Evolutionary conservation across 2,797 vertebrate species (phyloP).

Genomic region (Enoplosus armatus): DNA sequence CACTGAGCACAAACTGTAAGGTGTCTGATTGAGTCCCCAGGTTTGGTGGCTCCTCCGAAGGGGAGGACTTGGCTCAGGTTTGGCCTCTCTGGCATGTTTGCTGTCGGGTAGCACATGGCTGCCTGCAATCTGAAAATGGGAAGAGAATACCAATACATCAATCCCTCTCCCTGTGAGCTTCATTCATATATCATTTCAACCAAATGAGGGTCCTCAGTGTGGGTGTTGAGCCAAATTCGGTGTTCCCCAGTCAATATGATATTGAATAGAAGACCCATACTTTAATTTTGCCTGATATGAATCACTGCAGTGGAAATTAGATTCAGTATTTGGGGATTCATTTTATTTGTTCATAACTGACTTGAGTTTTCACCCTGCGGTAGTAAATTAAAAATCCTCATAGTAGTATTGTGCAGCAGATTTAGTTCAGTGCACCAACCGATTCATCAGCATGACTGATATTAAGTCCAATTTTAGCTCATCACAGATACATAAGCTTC

Average conservation of each 20-base stretch:
- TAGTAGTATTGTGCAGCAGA: background rate
- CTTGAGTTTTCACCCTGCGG: constrained; percentile 32
- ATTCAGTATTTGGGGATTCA: constrained; percentile 44
- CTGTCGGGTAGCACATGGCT: constrained; percentile 28
- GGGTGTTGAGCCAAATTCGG: constrained; percentile 53
- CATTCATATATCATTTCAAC: constrained; percentile 49
- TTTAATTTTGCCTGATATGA: constrained; percentile 46
- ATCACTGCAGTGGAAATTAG: constrained; percentile 48
- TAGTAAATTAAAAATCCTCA: constrained; percentile 5
- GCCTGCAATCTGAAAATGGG: constrained; percentile 48
- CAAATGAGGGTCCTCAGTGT: constrained; percentile 47
- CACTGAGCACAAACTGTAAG: constrained; percentile 8
- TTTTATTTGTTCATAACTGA: constrained; percentile 46
- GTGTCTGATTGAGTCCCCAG: constrained; percentile 26
- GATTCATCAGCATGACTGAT: background rate
- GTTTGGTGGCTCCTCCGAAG: constrained; percentile 27
- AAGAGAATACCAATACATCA: constrained; percentile 41
- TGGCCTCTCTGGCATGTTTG: constrained; percentile 21
- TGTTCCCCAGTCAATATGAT: constrained; percentile 37
- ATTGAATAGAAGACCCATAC: constrained; percentile 39
- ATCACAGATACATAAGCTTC: background rate
- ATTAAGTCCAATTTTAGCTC: background rate
- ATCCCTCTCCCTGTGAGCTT: constrained; percentile 43
- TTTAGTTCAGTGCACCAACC: background rate
- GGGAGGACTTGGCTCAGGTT: constrained; percentile 48